Evolutionary conservation across 2,113 vertebrate species (phyloP).

Genomic region (Orthonyx spaldingii): DNA sequence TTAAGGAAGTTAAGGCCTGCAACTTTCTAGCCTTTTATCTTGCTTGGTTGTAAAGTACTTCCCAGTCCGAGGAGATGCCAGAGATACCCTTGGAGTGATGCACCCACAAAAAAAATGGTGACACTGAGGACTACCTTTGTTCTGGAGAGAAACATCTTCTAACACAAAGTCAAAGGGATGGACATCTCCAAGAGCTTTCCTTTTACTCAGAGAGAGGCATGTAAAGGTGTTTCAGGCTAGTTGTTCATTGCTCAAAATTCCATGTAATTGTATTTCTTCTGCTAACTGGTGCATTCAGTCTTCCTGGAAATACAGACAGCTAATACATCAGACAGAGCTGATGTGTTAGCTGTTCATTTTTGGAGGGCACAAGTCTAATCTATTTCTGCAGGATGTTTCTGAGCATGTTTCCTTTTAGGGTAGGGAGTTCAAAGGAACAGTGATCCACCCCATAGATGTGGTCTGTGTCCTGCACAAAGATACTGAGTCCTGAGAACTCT

Average conservation of each 20-base stretch:
- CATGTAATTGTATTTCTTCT: not conserved
- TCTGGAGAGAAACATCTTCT: not conserved
- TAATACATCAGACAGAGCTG: not conserved
- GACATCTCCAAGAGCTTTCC: not conserved
- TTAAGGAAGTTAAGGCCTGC: not conserved
- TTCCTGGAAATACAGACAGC: not conserved
- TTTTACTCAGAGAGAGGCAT: not conserved
- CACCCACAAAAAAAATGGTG: accelerated
- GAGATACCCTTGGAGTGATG: not conserved
- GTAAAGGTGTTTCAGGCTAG: not conserved
- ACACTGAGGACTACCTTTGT: not conserved
- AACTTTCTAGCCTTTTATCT: not conserved
- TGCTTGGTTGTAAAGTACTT: not conserved
- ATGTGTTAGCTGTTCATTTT: not conserved
- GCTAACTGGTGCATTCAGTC: not conserved
- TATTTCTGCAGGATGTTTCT: not conserved
- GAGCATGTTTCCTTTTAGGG: not conserved
- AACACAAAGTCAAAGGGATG: not conserved
- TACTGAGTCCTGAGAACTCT: not conserved
- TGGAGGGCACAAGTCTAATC: not conserved
- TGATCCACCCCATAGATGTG: not conserved
- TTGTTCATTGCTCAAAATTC: not conserved
- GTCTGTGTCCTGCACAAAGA: not conserved
- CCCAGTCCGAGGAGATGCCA: not conserved
- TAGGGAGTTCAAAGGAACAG: not conserved